Evolutionary conservation across 35 echinoderm and acorn worm genomes (phyloP).

Genomic region (Amphiura filiformis): DNA sequence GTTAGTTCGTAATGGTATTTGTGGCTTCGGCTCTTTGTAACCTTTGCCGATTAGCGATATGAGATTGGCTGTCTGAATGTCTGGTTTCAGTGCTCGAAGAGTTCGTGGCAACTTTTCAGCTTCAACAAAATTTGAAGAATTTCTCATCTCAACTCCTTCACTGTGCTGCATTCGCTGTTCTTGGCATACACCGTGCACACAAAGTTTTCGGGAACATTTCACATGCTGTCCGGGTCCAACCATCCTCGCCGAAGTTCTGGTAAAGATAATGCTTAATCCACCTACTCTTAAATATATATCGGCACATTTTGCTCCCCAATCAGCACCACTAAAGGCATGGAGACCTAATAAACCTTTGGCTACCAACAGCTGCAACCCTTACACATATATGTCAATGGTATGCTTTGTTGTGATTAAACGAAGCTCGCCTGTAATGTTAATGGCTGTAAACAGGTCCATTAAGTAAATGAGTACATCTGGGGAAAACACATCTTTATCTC

Average conservation of each 20-base stretch:
- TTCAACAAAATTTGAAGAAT: conserved; percentile 41
- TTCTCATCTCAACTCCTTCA: conserved; percentile 56
- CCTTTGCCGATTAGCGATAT: conserved; percentile 20
- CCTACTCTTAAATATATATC: conserved; percentile 12
- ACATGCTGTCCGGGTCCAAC: not conserved
- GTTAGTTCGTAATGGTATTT: conserved; percentile 10
- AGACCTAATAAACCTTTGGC: conserved; percentile 26
- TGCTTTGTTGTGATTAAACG: conserved; percentile 13
- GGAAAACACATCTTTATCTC: conserved; percentile 30
- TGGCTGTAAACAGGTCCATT: conserved; percentile 25
- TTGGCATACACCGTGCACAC: conserved; percentile 27
- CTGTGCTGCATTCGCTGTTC: conserved; percentile 27
- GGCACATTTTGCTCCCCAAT: conserved; percentile 43
- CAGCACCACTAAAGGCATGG: conserved; percentile 28
- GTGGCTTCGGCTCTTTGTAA: conserved; percentile 5
- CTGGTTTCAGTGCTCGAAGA: conserved; percentile 33
- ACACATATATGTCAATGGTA: conserved; percentile 23
- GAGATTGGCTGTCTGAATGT: conserved; percentile 45
- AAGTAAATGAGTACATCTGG: conserved; percentile 37
- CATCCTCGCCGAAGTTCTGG: not conserved
- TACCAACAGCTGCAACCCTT: conserved; percentile 3
- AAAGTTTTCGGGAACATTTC: not conserved
- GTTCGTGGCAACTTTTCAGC: conserved; percentile 47
- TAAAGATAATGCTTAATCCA: conserved; percentile 37
- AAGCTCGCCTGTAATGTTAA: not conserved